Evolutionary conservation across 2,113 vertebrate genomes (phyloP), one percentile per base, ranked within the genome.

Genomic region (Melanocharis versteri): DNA sequence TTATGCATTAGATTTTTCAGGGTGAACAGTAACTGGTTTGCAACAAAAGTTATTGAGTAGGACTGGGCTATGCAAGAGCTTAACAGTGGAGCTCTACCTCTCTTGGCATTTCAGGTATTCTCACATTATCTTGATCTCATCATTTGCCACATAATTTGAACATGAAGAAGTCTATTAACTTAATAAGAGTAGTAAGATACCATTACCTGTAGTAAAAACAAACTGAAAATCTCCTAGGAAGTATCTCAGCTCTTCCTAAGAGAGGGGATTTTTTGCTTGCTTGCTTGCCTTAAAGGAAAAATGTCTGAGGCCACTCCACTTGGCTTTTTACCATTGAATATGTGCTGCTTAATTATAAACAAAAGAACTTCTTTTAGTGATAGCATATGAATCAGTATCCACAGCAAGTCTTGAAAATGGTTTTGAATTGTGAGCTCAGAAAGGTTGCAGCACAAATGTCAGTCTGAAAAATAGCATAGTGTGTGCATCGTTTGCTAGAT

Each of bases 1-100:
- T 98, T 95, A 96, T 64, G 72, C 88, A 92, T 95, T 94, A 83
- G 73, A 75, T 78, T 85, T 75, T 83, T 66, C 50, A 73, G 71
- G 48, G 54, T 72, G 81, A 96, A 87, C 39, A 33, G 56, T 75
- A 95, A 92, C 30, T 48, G 22, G 27, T 82, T 58, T 92, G 73
- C 69, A 94, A 90, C 53, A 91, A 83, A 77, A 85, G 71, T 82
- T 70, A 80, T 21, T 10, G 39, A 39, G 23, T 13, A 64, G 30
- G 30, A 85, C 23, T 33, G 28, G 26, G 21, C 90, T 70, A 83
- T 44, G 79, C 69, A 92, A 83, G 83, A 65, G 28, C 35, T 60
- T 76, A 86, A 27, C 11, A 89, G 90, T 7, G 21, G 21, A 88
- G 44, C 26, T 84, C 69, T 85, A 71, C 64, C 48, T 71, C 66